Conservation (phyloP, 2,113 vertebrate species). For the Hylia prasina region DNA sequence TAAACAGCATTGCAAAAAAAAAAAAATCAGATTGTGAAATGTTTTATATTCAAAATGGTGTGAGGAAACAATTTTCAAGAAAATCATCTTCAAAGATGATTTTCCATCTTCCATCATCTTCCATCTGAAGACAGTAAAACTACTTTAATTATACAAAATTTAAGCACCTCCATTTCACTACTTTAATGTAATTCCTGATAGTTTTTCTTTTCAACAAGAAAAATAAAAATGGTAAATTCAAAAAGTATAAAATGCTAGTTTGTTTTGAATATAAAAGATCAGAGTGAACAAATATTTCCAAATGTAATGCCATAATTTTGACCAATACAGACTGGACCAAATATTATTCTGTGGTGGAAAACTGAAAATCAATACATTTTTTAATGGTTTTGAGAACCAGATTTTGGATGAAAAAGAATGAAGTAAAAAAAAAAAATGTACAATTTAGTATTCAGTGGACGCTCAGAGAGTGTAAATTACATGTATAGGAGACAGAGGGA, state of each 20-base stretch:
- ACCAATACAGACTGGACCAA: not conserved
- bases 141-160: not conserved
- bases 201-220: not conserved
- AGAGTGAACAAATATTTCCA: not conserved
- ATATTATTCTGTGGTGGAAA: not conserved
- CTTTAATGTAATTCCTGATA: not conserved
- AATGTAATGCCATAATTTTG: not conserved
- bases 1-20: not conserved
- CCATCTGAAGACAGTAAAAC: not conserved
- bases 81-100: not conserved
- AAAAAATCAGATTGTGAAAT: not conserved
- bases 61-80: not conserved
- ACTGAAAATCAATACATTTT: not conserved
- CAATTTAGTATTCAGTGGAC: not conserved
- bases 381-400: not conserved
- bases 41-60: not conserved
- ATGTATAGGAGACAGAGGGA: not conserved
- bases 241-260: not conserved
- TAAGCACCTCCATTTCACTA: not conserved
- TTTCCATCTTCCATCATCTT: too few relatives aligned
- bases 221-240: not conserved
- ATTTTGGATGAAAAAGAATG: constrained; percentile 7
- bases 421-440: not conserved
- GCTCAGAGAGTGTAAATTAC: constrained; percentile 11
- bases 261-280: not conserved